Evolutionary conservation across 1,140 invertebrate genomes (phyloP).

Genomic region (Pinna nobilis): DNA sequence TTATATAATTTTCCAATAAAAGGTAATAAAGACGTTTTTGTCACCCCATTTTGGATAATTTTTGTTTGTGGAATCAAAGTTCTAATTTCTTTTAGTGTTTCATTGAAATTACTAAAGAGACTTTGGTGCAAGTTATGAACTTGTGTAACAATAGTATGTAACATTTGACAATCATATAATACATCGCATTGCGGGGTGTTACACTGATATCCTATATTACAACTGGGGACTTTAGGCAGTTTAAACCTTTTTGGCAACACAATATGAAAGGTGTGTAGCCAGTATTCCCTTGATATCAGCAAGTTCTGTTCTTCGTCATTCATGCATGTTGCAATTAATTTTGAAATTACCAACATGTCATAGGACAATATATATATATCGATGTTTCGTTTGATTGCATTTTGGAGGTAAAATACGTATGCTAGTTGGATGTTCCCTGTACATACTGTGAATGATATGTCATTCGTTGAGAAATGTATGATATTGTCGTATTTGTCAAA

Average conservation of each 20-base stretch:
- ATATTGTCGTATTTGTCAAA: no score
- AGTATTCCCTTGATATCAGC: conserved; percentile 6
- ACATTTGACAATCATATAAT: neutral
- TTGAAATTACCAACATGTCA: no score
- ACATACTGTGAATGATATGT: no score
- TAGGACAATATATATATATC: no score
- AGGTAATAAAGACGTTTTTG: conserved; percentile 4
- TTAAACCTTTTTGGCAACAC: conserved; percentile 4
- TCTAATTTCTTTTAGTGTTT: conserved; percentile 20
- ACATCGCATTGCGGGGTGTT: neutral
- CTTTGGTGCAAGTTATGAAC: conserved; percentile 15
- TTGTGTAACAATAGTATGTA: conserved; percentile 9
- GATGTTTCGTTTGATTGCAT: no score
- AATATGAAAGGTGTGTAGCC: conserved; percentile 28
- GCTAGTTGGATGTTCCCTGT: no score
- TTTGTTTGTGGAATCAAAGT: conserved; percentile 8
- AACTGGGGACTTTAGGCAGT: neutral
- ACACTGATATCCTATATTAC: neutral
- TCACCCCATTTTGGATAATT: neutral
- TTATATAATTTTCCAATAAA: conserved; percentile 33
- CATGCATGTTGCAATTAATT: no score
- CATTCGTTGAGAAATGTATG: no score
- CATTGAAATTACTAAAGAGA: conserved; percentile 7
- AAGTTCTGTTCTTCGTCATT: neutral
- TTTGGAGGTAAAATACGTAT: no score